Conservation (phyloP, 2,888 invertebrate genomes). For the Aporophyla lueneburgensis region DNA sequence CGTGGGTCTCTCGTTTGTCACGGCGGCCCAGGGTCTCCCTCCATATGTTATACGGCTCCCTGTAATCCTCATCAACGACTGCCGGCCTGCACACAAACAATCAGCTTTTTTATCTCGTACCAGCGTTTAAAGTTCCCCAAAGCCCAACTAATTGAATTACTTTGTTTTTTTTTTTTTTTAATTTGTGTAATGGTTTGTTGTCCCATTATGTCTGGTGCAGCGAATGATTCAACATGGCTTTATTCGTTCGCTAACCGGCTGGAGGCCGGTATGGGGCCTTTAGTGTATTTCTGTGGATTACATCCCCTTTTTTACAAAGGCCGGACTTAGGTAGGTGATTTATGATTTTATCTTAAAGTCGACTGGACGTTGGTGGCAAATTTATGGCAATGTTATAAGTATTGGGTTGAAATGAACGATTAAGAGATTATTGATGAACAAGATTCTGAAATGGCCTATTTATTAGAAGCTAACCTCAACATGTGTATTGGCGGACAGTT, state of each 20-base stretch:
- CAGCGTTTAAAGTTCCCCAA: conserved; percentile 31
- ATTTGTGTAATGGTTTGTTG: conserved; percentile 29
- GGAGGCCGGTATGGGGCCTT: conserved; percentile 18
- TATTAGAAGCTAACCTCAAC: conserved; percentile 79
- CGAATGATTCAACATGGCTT: conserved; percentile 24
- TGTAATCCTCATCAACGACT: conserved; percentile 88
- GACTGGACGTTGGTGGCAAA: conserved; percentile 23
- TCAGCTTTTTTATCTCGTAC: conserved; percentile 29
- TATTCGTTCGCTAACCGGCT: conserved; percentile 23
- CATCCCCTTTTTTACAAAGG: conserved; percentile 38
- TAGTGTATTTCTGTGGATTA: conserved; percentile 25
- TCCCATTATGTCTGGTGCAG: conserved; percentile 7
- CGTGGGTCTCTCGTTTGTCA: conserved; percentile 82
- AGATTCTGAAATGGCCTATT: not conserved
- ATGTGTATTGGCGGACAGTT: conserved; percentile 88
- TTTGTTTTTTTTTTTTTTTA: conserved; percentile 26
- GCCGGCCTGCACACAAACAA: conserved; percentile 80
- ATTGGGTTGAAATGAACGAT: conserved; percentile 3
- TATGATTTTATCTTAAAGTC: conserved; percentile 38
- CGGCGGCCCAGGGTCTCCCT: conserved; percentile 86
- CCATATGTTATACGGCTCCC: conserved; percentile 89
- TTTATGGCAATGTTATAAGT: conserved; percentile 27
- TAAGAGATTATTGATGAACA: not conserved
- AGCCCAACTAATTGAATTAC: conserved; percentile 41
- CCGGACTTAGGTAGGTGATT: conserved; percentile 39